A percentile compares a stretch with the other conserved stretches of the same genome.
These are phyloP conservation scores for Ictidomys tridecemlineatus DNA, from an alignment of 2,113 vertebrate genomes.

Conservation along the genomic window DNA sequence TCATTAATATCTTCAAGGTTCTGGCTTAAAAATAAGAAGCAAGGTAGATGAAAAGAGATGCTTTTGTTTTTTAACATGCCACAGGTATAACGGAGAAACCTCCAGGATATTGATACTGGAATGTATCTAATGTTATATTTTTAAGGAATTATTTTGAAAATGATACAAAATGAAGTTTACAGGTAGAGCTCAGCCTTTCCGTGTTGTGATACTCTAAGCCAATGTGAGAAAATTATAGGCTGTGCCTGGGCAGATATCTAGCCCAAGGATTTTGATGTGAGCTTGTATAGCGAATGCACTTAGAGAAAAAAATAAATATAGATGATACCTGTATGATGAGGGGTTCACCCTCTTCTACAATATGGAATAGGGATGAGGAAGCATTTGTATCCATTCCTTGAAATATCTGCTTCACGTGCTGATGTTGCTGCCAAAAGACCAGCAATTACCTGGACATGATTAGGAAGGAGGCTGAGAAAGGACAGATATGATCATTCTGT, in stretches of 20 bases:
- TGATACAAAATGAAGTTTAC: background rate
- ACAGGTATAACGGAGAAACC: background rate
- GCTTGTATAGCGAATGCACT: background rate
- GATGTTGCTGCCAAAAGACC: background rate
- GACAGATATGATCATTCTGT: background rate
- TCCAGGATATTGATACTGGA: background rate
- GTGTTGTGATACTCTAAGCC: background rate
- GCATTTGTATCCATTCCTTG: background rate
- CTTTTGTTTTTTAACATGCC: background rate
- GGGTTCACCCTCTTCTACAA: background rate
- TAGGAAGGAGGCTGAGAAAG: background rate
- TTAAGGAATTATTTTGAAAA: slow-evolving; percentile 61
- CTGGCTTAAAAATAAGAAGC: background rate
- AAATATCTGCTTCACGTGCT: background rate
- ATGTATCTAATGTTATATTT: slow-evolving; percentile 18
- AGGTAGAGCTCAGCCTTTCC: background rate
- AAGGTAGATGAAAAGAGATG: background rate
- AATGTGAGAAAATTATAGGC: slow-evolving; percentile 45
- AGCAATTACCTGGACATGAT: slow-evolving; percentile 44
- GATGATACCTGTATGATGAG: background rate
- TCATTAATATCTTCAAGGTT: background rate
- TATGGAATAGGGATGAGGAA: background rate
- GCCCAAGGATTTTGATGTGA: background rate
- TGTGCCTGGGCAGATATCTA: background rate
- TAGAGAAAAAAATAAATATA: slow-evolving; percentile 33